Base-by-base conservation (phyloP, 2,113 vertebrate species). In the Eupsittula cactorum region DNA sequence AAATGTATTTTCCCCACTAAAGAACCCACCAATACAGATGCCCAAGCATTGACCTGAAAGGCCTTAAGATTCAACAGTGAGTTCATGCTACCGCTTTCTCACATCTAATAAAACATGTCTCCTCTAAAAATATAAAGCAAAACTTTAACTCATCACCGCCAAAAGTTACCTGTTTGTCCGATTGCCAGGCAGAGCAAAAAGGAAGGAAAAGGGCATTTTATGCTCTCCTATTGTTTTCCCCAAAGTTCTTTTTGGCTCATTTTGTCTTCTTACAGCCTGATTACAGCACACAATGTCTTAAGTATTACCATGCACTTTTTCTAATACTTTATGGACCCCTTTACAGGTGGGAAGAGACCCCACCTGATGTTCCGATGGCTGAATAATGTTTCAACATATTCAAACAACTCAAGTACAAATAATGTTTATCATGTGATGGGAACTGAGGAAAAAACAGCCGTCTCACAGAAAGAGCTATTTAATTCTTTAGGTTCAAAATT, bases 391-490 rank as follows among this genome's bases (percentile, higher is more conserved):
- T 74, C 55, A 68, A 3, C 14, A 11, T 27, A 53, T 71, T 53
- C 35, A 76, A 71, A 62, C 25, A 79, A 60, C 8, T 41, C 14
- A 14, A 55, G 27, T 11, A 52, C 28, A 85, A 86, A 65, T 5
- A 64, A 33, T 1, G 1, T 16, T 77, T 74, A 74, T 57, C 21
- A 1, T 0, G 0, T 25, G 29, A 82, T 17, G 20, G 39, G 27
- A 76, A 69, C 24, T 17, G 16, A 75, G n/a, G 2, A 13, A 69
- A 83, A 84, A 16, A 29, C 6, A 73, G 9, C 13, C 50, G 28
- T 24, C 20, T 60, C 12, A 13, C 21, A 88, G 31, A 17, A 78
- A 52, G 7, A 70, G 7, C 20, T 68, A 6, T 9, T n/a, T 50
- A 57, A 3, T 62, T 69, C 33, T 8, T 10, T 2, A 41, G 4